Conservation (phyloP, 2,888 invertebrate species). For the Synanthedon myopaeformis region DNA sequence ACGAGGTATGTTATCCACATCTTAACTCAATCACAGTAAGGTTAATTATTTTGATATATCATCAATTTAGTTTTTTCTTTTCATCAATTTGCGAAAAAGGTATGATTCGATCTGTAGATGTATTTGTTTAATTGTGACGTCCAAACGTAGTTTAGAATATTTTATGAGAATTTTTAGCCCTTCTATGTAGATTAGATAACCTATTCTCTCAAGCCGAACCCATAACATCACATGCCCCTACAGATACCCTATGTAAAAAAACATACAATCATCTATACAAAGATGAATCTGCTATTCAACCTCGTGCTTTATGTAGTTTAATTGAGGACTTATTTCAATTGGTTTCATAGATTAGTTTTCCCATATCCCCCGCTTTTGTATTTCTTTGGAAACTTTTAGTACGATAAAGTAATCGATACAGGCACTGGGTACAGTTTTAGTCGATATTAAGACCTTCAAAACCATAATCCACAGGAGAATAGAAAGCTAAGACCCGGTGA, state of each 20-base stretch:
- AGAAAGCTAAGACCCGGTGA: conserved; percentile 95
- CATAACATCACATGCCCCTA: conserved; percentile 49
- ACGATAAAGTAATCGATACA: conserved; percentile 13
- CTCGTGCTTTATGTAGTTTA: neutral
- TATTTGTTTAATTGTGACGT: conserved; percentile 34
- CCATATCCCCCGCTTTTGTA: conserved; percentile 51
- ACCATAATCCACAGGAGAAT: conserved; percentile 78
- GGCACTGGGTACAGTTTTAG: conserved; percentile 23
- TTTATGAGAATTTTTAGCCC: conserved; percentile 6
- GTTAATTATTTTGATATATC: conserved; percentile 1
- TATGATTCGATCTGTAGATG: conserved; percentile 35
- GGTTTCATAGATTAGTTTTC: conserved; percentile 48
- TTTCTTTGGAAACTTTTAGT: neutral
- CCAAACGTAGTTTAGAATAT: conserved; percentile 21
- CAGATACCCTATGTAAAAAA: conserved; percentile 29
- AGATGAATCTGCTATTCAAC: conserved; percentile 35
- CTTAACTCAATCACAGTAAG: neutral
- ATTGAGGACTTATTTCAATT: conserved; percentile 10
- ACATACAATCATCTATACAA: conserved; percentile 39
- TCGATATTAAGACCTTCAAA: conserved; percentile 62
- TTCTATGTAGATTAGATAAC: conserved; percentile 47
- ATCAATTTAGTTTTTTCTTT: conserved; percentile 1
- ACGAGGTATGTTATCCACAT: conserved; percentile 79
- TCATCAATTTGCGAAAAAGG: conserved; percentile 35
- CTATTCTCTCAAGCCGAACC: conserved; percentile 69